Percentiles rank a stretch among this genome's conserved stretches.
Evolutionary conservation across 2,797 vertebrate genomes (phyloP).

Genomic region (Cuniculus paca): DNA sequence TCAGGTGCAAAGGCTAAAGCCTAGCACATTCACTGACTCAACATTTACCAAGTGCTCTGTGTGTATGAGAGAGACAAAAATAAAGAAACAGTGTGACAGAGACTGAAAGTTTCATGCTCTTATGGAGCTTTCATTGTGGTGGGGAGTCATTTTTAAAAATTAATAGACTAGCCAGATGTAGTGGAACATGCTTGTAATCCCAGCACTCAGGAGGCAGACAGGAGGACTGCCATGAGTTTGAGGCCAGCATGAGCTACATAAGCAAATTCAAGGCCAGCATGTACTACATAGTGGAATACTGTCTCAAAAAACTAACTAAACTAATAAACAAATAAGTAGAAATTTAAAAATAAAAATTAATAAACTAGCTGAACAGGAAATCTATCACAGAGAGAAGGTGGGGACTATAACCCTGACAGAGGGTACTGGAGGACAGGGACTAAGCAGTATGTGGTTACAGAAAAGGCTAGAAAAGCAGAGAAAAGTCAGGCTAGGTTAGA

Average conservation of each 20-base stretch:
- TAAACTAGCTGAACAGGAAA: not conserved
- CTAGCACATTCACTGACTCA: not conserved
- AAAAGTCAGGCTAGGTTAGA: not conserved
- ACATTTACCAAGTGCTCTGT: rapidly evolving
- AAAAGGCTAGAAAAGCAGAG: not conserved
- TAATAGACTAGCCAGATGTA: not conserved
- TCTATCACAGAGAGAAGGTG: not conserved
- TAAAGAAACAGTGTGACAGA: not conserved
- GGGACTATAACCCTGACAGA: not conserved
- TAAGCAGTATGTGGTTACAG: not conserved
- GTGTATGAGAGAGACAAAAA: not conserved
- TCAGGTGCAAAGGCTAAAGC: not conserved
- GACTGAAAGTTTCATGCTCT: not conserved
- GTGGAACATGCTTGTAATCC: not conserved
- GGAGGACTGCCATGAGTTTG: not conserved
- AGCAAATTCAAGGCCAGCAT: not conserved
- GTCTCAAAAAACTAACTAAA: not conserved
- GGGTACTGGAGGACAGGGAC: not conserved
- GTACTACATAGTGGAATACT: not conserved
- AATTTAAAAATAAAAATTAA: not conserved
- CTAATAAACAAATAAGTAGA: too few relatives aligned
- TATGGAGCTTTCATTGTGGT: not conserved
- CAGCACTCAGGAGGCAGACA: not conserved
- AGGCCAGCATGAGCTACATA: not conserved
- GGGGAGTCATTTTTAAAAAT: not conserved